Evolutionary conservation across 2,888 invertebrate genomes (phyloP), one percentile per base, ranked within the genome.

Genomic region (Julus scanicus): DNA sequence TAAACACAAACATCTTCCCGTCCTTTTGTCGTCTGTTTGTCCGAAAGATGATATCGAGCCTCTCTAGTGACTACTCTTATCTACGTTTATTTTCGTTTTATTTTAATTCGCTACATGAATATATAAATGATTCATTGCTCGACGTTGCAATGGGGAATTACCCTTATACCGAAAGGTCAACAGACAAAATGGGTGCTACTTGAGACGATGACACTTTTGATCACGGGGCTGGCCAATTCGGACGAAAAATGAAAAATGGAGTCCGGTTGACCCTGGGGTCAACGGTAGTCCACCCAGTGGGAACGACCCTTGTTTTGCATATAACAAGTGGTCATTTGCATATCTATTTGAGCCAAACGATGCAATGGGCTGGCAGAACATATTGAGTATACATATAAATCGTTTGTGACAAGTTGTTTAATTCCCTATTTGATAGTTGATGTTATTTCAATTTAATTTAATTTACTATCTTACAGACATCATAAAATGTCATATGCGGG

Each of bases 211-310:
- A 63, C 63, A 63, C 63, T 57, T 6, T 63, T n/a, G 63, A n/a
- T 63, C 63, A 63, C 63, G 63, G 63, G n/a, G 63, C n/a, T 17
- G 63, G 63, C 63, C 63, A 63, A 63, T 63, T 63, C 63, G 63
- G 63, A 63, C 63, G n/a, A n/a, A 63, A 63, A 63, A 63, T 63
- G 63, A 63, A 63, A 63, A 63, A 63, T 63, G 17, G 63, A 63
- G 63, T 63, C 63, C 63, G 3, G 63, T n/a, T 63, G 63, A 63
- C 63, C 63, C 11, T n/a, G 63, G 63, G 63, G 63, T 63, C 63
- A 20, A 63, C 63, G 63, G 63, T 63, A 63, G 63, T 63, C 63
- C 63, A 63, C 63, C 63, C 63, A 63, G 63, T 63, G 63, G 63
- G 63, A 63, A 63, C 63, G 63, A 63, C n/a, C 20, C n/a, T 4